Base-by-base conservation (phyloP, 2,797 vertebrate genomes). In the Oryzias dopingdopingensis region DNA sequence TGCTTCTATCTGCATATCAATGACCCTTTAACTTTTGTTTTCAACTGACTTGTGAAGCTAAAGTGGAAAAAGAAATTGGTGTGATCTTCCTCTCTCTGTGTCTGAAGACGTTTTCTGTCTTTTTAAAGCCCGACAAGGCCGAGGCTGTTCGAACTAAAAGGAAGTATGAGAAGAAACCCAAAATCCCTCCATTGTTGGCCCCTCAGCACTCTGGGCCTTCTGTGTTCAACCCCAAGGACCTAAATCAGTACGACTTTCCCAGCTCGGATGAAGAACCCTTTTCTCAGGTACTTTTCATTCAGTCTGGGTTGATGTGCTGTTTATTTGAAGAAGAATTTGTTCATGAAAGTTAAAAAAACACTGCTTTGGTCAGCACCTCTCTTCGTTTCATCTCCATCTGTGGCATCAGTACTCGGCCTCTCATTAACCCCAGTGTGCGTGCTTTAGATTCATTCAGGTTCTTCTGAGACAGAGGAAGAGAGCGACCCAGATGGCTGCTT, bases 191-290 rank as follows among this genome's bases (percentile, higher is more conserved):
- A 2, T 72, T 91, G 60, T 92, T 87, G 0, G 70, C 79, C 0
- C 85, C 94, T 62, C 95, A 94, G 64, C 95, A 96, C 87, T 90
- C 94, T 48, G 92, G 94, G 70, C 94, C 95, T 72, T 93, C 94
- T 52, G 90, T 95, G 76, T 98, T 98, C 74, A 98, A 93, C 83
- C 94, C 95, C 86, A 98, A 98, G 91, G 97, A 99, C 92, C 88
- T 98, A 81, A 99, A 99, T 90, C 97, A 99, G 86, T 99, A 99
- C 43, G 97, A 99, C 80, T 99, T 99, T 80, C 97, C 97, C 86
- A 99, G 97, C 88, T 99, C 97, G 0, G 97, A 99, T 44, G 97
- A 99, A 65, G 97, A 99, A 67, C 93, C 95, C 46, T 94, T 93
- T 71, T 95, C 96, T 59, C 96, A 98, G 95, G 97, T 98, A 89